phyloP scores from a whole-genome alignment of 1,140 invertebrate species.

The Nasonia longicornis region DNA sequence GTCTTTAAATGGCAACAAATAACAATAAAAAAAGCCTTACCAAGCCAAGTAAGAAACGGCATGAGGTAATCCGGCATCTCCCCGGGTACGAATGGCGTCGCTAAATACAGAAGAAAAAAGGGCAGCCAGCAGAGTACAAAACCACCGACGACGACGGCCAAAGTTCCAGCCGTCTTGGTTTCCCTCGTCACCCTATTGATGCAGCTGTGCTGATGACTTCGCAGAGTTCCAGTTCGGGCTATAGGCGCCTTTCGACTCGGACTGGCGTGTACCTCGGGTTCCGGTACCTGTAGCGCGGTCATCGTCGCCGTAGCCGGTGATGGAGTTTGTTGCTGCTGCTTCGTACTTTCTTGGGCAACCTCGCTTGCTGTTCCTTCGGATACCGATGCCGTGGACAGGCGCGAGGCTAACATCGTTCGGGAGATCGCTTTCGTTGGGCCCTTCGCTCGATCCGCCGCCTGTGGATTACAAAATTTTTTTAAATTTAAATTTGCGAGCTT shows the following conservation, averaged over 20 bases:
- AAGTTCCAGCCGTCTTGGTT: conserved; percentile 89
- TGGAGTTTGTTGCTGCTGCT: background rate
- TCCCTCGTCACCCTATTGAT: conserved; percentile 71
- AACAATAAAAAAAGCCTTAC: conserved; percentile 56
- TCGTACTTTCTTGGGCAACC: background rate
- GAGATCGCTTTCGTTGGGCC: background rate
- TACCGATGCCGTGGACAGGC: conserved; percentile 21
- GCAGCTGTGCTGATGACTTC: conserved; percentile 57
- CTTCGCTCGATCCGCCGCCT: background rate
- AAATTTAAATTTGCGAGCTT: too few relatives aligned
- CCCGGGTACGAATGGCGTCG: conserved; percentile 78
- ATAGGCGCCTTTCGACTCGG: conserved; percentile 41
- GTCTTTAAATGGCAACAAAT: too few relatives aligned
- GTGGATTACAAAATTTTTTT: background rate
- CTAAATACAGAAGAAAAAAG: conserved; percentile 88
- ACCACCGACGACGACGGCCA: conserved; percentile 91
- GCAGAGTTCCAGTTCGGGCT: conserved; percentile 49
- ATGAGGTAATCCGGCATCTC: conserved; percentile 71
- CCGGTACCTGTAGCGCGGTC: conserved; percentile 3
- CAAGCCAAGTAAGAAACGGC: conserved; percentile 89
- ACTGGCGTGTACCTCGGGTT: conserved; percentile 34
- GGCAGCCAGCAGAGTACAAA: conserved; percentile 92
- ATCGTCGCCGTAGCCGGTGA: background rate
- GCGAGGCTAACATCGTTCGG: background rate
- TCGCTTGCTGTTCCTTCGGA: conserved; percentile 29